Evolutionary conservation across 2,797 vertebrate species (phyloP), one percentile per base, ranked within the genome.

Genomic region (Malurus leucopterus): DNA sequence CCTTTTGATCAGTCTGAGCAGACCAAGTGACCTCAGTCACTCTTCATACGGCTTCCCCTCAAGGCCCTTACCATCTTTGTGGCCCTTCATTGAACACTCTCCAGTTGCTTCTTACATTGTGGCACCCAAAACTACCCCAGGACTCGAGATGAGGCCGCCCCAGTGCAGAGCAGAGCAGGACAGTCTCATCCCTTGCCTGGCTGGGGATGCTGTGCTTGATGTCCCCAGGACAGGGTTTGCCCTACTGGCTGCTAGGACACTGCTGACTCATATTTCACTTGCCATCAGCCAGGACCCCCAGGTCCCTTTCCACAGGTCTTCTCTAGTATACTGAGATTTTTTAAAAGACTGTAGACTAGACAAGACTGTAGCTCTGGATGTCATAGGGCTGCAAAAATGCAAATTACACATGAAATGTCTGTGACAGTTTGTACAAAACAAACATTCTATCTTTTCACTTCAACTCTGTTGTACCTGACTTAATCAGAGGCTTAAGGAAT

Each of bases 211-310:
- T 62, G 23, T 22, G 7, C 50, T 29, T 32, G 14, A 2, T 61
- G 43, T 3, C 0, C 27, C 36, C n/a, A 32, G 30, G 55, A 55
- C 16, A 44, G 0, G 1, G 1, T 0, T 50, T 49, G 9, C 5
- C 16, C 23, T 74, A 16, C 23, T 62, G 43, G 27, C 49, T 74
- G 29, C 63, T 50, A 19, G 15, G 23, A 24, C 43, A 16, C 63
- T 69, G 36, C 29, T 74, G 43, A 3, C 8, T 63, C 24, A 8
- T 0, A 8, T 30, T 63, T 10, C 2, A 4, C 32, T 69, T 69
- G 21, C 6, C 13, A 20, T 3, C 3, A 4, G 11, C 9, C 38
- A 40, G 24, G 21, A 63, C 13, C 7, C 18, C 14, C 10, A 46
- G 10, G 17, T 40, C 17, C 24, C 43, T 55, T 75, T 30, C 50